Conservation (phyloP, 2,797 vertebrate species). For the Pseudomugil gertrudae region DNA sequence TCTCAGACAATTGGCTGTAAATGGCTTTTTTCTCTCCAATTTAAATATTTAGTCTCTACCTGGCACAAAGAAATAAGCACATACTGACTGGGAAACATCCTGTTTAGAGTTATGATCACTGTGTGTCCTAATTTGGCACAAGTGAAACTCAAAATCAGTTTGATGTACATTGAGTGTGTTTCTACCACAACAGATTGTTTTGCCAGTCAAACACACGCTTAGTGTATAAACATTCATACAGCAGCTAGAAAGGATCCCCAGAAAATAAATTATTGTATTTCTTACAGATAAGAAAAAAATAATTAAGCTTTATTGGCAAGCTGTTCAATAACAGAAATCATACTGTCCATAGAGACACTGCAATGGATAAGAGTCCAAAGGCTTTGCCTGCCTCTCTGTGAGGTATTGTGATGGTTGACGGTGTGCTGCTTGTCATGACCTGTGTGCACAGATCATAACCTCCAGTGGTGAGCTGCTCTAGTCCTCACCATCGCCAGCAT, state of each 20-base stretch:
- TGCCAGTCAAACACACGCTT: background rate
- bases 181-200: constrained; percentile 1
- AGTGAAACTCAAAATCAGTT: background rate
- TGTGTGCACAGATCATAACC: constrained; percentile 12
- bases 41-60: constrained; percentile 5
- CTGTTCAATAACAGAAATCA: constrained; percentile 37
- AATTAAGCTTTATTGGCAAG: constrained; percentile 27
- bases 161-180: too few relatives aligned
- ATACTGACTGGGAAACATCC: background rate
- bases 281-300: constrained; percentile 37
- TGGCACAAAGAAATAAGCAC: constrained; percentile 8
- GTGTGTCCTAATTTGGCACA: constrained; percentile 10
- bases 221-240: background rate
- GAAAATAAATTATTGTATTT: constrained; percentile 18
- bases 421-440: constrained; percentile 14
- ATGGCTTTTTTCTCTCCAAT: constrained; percentile 12
- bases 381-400: constrained; percentile 42
- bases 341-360: constrained; percentile 48
- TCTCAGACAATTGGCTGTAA: background rate
- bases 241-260: background rate
- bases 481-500: constrained; percentile 23
- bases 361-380: constrained; percentile 53
- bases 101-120: background rate
- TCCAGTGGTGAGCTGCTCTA: constrained; percentile 15
- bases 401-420: constrained; percentile 36